phyloP scores from a whole-genome alignment of 2,888 invertebrate species.

The Gonocerus acuteangulatus region DNA sequence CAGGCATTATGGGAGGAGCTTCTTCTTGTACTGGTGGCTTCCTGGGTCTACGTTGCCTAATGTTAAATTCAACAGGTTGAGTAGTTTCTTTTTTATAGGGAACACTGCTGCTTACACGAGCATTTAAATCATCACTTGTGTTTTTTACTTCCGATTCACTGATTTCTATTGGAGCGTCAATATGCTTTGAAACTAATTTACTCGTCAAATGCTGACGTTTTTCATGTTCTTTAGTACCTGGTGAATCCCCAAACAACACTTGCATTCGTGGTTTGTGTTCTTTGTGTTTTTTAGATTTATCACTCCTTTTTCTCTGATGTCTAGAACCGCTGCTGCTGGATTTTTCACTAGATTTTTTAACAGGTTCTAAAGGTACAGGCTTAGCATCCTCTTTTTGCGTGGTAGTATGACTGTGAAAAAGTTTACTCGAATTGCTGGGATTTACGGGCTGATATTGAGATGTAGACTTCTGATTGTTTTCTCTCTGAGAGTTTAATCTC shows the following conservation, averaged over 20 bases:
- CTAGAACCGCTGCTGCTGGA: neutral
- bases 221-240: constrained; percentile 20
- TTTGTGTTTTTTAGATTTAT: neutral
- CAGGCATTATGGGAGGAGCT: too few species aligned
- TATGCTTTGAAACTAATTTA: too few species aligned
- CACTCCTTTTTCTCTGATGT: neutral
- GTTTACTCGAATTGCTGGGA: neutral
- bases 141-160: too few species aligned
- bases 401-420: neutral
- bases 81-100: neutral
- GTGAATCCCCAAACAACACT: neutral
- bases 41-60: neutral
- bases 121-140: too few species aligned
- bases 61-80: neutral
- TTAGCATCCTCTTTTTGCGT: neutral
- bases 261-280: neutral
- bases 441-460: neutral
- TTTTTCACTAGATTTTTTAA: neutral
- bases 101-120: too few species aligned
- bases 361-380: neutral
- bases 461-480: neutral
- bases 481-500: neutral
- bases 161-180: too few species aligned
- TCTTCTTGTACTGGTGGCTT: constrained; percentile 22
- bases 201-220: neutral